Base-by-base conservation (phyloP, 2,113 vertebrate species). In the Prochilodus magdalenae region DNA sequence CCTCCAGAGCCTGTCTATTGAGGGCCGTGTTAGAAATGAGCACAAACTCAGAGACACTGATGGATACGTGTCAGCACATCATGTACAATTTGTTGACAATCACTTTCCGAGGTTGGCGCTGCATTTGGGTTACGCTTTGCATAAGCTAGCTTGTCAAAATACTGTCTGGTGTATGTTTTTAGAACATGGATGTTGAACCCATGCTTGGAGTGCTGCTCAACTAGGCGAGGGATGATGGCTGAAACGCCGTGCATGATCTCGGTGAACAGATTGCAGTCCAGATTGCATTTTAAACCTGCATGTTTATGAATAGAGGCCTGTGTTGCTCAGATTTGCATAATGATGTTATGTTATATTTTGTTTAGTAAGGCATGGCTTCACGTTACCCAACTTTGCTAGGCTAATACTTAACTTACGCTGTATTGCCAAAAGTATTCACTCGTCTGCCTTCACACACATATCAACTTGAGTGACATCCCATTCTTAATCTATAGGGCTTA, bases 201-300 rank as follows among this genome's bases (percentile, higher is more conserved):
- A 44, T 30, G 70, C 18, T 30, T 79, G 65, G 63, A 66, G 65
- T 27, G 74, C 49, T 59, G 30, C 77, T 66, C 20, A 49, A 5
- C 76, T 47, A 86, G 85, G 75, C 70, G 84, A 81, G 80, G 75
- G 83, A 73, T 72, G 29, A 24, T 79, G 78, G 76, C 55, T 86
- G 76, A 85, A 86, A 70, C 86, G 67, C 85, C 88, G 82, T 87
- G 79, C 89, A 91, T 89, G 91, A 90, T 89, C 82, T 90, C 80
- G 77, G 78, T 63, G 69, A 93, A 90, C 89, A 92, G 92, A 88
- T 89, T 94, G 90, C 87, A 33, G 80, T 79, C 87, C 92, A 92
- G 90, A 92, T 92, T 94, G 91, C 83, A 47, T 88, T 71, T 83
- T 88, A 87, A 89, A 91, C 88, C 82, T 74, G 80, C 79, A 63